These are phyloP conservation scores for Chlorospingus semifuscus DNA, from an alignment of 2,797 vertebrate species.

Conservation along the genomic window DNA sequence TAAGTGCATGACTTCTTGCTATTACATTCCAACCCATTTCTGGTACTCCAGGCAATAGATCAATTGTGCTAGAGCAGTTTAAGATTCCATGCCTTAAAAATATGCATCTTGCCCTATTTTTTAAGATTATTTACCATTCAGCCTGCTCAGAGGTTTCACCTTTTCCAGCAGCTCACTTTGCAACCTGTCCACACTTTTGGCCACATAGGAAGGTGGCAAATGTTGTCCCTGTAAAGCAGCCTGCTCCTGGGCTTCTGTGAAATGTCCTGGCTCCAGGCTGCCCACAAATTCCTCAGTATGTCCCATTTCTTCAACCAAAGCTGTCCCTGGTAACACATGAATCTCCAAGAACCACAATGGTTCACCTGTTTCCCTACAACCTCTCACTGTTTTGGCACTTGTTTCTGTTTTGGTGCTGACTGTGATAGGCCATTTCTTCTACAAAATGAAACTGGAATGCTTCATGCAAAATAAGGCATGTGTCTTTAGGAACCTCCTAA, in stretches of 20 bases:
- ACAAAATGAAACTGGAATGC: neutral
- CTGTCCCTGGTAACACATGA: rapidly evolving
- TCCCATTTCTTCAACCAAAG: neutral
- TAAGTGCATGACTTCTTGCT: slow-evolving; percentile 33
- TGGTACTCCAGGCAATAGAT: slow-evolving; percentile 19
- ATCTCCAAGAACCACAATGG: neutral
- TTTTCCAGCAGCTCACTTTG: neutral
- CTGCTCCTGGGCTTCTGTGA: neutral
- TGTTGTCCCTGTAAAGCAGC: neutral
- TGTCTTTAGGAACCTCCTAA: neutral
- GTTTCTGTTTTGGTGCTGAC: neutral
- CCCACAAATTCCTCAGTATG: neutral
- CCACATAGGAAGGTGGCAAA: neutral
- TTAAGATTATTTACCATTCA: neutral
- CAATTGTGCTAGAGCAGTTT: neutral
- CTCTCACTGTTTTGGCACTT: neutral
- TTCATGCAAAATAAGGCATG: neutral
- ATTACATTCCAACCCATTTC: slow-evolving; percentile 16
- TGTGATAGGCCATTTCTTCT: neutral
- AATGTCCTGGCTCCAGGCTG: rapidly evolving
- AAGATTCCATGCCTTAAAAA: neutral
- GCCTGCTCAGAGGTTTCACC: neutral
- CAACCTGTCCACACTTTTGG: neutral
- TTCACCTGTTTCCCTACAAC: neutral
- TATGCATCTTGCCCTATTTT: neutral